Conservation (phyloP, 2,797 vertebrate genomes). For the Decapterus maruadsi region DNA sequence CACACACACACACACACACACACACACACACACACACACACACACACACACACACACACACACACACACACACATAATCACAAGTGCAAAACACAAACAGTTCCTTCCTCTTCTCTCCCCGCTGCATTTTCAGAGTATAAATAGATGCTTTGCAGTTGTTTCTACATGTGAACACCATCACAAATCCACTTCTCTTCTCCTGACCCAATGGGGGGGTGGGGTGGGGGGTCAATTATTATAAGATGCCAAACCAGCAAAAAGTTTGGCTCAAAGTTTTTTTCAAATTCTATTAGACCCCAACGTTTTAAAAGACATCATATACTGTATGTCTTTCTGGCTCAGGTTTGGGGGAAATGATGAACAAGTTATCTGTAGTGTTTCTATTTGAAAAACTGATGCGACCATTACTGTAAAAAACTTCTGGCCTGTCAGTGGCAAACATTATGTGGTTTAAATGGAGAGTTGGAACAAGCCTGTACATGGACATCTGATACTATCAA, state of each 20-base stretch:
- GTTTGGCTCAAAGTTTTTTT: not conserved
- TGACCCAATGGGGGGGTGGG: too few relatives aligned
- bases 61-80: too few relatives aligned
- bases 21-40: constrained; percentile 3
- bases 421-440: not conserved
- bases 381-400: not conserved
- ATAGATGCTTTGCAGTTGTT: not conserved
- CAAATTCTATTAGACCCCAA: not conserved
- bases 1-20: too few relatives aligned
- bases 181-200: constrained; percentile 1
- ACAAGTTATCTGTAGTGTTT: not conserved
- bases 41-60: not conserved
- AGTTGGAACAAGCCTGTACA: not conserved
- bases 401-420: not conserved
- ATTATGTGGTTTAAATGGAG: not conserved
- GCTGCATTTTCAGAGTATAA: not conserved
- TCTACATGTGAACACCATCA: not conserved
- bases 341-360: not conserved
- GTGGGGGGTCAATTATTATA: not conserved
- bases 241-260: not conserved
- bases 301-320: not conserved
- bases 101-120: constrained; percentile 10
- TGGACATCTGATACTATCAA: not conserved
- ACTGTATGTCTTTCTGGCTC: not conserved
- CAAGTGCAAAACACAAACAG: not conserved